Conservation (phyloP, 1,140 invertebrate species). For the Mactra quadrangularis region DNA sequence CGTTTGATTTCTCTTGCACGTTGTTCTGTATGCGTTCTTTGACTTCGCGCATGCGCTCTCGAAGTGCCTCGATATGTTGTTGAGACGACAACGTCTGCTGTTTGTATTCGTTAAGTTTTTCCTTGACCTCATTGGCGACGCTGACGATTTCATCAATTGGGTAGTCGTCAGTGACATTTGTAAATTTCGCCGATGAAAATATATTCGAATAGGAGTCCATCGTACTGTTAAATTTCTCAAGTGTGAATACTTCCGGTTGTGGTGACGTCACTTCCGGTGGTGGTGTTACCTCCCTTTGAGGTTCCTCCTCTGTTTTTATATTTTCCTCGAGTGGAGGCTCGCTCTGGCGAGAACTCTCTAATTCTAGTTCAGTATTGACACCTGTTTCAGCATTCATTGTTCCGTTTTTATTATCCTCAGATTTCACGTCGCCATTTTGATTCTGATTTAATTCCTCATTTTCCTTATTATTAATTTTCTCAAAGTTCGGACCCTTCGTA, state of each 20-base stretch:
- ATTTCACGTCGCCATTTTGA: not conserved
- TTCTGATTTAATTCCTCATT: not conserved
- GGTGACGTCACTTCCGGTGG: slow-evolving; percentile 16
- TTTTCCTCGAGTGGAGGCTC: not conserved
- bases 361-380: not conserved
- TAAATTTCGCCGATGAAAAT: slow-evolving; percentile 49
- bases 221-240: slow-evolving; percentile 49
- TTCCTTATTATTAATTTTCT: not conserved
- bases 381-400: not conserved
- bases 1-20: slow-evolving; percentile 46
- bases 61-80: slow-evolving; percentile 39
- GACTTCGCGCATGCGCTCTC: slow-evolving; percentile 52
- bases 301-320: slow-evolving; percentile 18
- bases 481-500: not conserved
- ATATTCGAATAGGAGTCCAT: slow-evolving; percentile 25
- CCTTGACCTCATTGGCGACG: slow-evolving; percentile 33
- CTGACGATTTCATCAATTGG: slow-evolving; percentile 41
- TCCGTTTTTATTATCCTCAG: not conserved
- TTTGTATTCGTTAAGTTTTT: slow-evolving; percentile 48
- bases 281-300: not conserved
- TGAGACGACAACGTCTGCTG: slow-evolving; percentile 51
- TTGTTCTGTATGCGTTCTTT: slow-evolving; percentile 48
- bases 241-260: slow-evolving; percentile 37
- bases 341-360: not conserved
- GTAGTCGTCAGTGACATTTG: slow-evolving; percentile 50